phyloP scores from a whole-genome alignment of 2,797 vertebrate species.

The Lepilemur septentrionalis region DNA sequence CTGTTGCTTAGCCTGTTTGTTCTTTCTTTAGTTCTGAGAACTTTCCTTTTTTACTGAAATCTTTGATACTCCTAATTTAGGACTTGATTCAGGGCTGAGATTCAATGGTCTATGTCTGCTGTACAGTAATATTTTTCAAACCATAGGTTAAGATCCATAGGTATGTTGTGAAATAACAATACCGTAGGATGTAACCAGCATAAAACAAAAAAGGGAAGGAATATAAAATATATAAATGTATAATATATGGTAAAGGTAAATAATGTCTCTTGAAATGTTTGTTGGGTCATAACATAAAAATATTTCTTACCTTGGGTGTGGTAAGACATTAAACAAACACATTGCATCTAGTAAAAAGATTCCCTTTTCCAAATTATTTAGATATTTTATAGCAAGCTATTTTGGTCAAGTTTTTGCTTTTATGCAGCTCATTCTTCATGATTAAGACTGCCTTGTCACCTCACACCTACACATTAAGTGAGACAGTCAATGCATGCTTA shows the following conservation, averaged over 20 bases:
- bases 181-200: not conserved
- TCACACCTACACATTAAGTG: not conserved
- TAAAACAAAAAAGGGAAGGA: not conserved
- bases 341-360: not conserved
- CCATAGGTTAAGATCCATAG: not conserved
- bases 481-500: not conserved
- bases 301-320: not conserved
- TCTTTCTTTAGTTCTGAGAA: slow-evolving; percentile 19
- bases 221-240: not conserved
- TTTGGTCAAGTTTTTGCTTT: not conserved
- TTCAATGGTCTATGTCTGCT: not conserved
- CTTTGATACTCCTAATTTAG: not conserved
- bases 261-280: not conserved
- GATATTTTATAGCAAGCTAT: not conserved
- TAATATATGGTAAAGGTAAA: not conserved
- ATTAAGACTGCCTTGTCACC: not conserved
- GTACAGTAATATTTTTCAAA: not conserved
- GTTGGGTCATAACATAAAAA: not conserved
- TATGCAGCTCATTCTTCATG: not conserved
- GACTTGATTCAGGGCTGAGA: not conserved
- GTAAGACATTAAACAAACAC: not conserved
- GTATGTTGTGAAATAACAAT: not conserved
- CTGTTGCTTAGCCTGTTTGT: not conserved
- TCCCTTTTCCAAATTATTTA: not conserved
- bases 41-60: not conserved